phyloP scores from a whole-genome alignment of 2,888 invertebrate species.

The Argyra leucocephala region DNA sequence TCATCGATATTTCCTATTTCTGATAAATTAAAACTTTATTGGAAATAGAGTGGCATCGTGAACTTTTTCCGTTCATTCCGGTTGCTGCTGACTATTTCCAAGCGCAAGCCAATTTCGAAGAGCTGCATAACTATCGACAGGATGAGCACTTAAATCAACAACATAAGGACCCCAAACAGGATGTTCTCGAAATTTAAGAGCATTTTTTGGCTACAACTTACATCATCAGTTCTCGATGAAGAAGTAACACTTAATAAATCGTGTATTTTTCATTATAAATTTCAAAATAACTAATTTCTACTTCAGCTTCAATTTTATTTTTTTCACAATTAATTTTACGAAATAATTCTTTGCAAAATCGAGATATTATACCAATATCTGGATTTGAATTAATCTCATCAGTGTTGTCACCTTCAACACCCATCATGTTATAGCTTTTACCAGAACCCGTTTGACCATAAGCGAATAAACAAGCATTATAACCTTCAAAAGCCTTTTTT shows the following conservation, averaged over 20 bases:
- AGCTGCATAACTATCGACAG: slow-evolving; percentile 59
- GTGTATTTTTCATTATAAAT: slow-evolving; percentile 78
- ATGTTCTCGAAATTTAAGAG: slow-evolving; percentile 65
- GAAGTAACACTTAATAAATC: slow-evolving; percentile 53
- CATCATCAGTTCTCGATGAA: slow-evolving; percentile 19
- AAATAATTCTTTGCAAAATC: slow-evolving; percentile 66
- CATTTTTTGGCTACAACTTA: slow-evolving; percentile 42
- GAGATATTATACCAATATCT: slow-evolving; percentile 59
- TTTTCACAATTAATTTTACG: slow-evolving; percentile 43
- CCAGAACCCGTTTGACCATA: slow-evolving; percentile 80
- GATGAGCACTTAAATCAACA: slow-evolving; percentile 61
- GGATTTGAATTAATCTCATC: slow-evolving; percentile 39
- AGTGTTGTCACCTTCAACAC: slow-evolving; percentile 45
- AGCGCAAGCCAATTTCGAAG: slow-evolving; percentile 58
- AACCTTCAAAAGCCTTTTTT: slow-evolving; percentile 64
- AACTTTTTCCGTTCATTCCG: slow-evolving; percentile 71
- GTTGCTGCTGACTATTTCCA: slow-evolving; percentile 69
- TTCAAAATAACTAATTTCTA: slow-evolving; percentile 74
- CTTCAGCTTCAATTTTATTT: slow-evolving; percentile 43
- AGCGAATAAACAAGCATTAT: slow-evolving; percentile 72
- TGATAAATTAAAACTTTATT: slow-evolving; percentile 55
- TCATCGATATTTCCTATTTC: slow-evolving; percentile 46
- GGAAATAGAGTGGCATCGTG: slow-evolving; percentile 71
- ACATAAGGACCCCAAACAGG: slow-evolving; percentile 70
- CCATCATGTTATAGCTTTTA: slow-evolving; percentile 73